Base-by-base conservation (phyloP, 2,113 vertebrate species). In the Corvus cornix region DNA sequence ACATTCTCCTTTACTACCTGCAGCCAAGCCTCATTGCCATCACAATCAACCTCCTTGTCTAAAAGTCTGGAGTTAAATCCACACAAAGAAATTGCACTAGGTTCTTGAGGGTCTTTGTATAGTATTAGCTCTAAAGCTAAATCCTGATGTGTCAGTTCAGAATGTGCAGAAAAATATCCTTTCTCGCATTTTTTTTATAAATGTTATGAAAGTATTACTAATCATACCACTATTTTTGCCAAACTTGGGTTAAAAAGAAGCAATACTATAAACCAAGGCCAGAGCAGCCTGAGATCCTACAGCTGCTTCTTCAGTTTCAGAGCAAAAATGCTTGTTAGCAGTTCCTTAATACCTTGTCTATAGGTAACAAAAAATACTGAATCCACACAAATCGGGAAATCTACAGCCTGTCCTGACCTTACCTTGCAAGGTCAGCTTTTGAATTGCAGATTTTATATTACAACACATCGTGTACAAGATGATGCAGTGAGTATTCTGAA, bases 281-380 rank as follows among this genome's bases (percentile, higher is more conserved):
- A 76, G 35, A 21, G 5, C 30, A 86, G 46, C 41, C 48, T 85
- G 72, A 86, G 35, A 92, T 80, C 31, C 16, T 62, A 58, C 85
- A 93, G 88, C 88, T 95, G 96, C 33, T 94, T 48, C 56, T 81
- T 78, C 43, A 75, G 52, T 33, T 79, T 83, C 59, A 62, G 27
- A 73, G 63, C 21, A 88, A 35, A 74, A 70, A 70, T 10, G 11
- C 23, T 73, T 66, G 4, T 31, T 67, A 78, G 49, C 19, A 74
- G 39, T 22, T 73, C 63, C 46, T 73, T 83, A 88, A 70, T 37
- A 55, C 18, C 12, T 64, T 62, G 28, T 44, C 35, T 43, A 30
- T 6, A 90, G 21, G 19, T 49, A 84, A 77, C 9, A 41, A 28
- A 84, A 91, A 92, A 63, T 63, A 77, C 11, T 37, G 17, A 66